Evolutionary conservation across 2,888 invertebrate genomes (phyloP).

Genomic region (Mythimna ferrago): DNA sequence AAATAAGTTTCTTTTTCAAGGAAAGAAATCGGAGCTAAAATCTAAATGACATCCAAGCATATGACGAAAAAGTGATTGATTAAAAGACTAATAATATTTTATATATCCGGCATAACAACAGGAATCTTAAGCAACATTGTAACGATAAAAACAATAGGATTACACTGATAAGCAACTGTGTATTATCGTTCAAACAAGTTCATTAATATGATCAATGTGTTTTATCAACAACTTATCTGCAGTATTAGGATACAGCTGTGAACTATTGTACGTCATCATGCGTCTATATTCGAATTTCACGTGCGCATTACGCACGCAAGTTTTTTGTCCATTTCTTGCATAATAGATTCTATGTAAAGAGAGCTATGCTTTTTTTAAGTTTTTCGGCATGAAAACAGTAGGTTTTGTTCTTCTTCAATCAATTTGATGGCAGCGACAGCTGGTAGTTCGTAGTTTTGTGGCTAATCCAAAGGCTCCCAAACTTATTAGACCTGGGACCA

Average conservation of each 20-base stretch:
- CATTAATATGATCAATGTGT: slow-evolving; percentile 29
- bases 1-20: neutral
- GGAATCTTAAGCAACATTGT: slow-evolving; percentile 40
- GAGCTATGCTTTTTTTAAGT: neutral
- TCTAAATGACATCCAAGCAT: neutral
- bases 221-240: slow-evolving; percentile 41
- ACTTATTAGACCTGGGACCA: no score
- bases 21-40: neutral
- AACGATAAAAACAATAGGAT: slow-evolving; percentile 49
- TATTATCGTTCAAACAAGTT: slow-evolving; percentile 56
- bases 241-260: slow-evolving; percentile 27
- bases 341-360: neutral
- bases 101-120: slow-evolving; percentile 45
- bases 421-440: neutral
- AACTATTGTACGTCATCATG: slow-evolving; percentile 36
- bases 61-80: neutral
- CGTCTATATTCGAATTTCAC: slow-evolving; percentile 10
- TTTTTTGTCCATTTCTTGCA: slow-evolving; percentile 2
- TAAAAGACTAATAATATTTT: neutral
- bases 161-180: slow-evolving; percentile 38
- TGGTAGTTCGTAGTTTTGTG: neutral
- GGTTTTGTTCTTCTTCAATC: neutral
- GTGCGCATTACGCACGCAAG: neutral
- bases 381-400: neutral
- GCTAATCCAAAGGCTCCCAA: no score